Evolutionary conservation across 2,113 vertebrate genomes (phyloP).

Genomic region (Seriola rivoliana): DNA sequence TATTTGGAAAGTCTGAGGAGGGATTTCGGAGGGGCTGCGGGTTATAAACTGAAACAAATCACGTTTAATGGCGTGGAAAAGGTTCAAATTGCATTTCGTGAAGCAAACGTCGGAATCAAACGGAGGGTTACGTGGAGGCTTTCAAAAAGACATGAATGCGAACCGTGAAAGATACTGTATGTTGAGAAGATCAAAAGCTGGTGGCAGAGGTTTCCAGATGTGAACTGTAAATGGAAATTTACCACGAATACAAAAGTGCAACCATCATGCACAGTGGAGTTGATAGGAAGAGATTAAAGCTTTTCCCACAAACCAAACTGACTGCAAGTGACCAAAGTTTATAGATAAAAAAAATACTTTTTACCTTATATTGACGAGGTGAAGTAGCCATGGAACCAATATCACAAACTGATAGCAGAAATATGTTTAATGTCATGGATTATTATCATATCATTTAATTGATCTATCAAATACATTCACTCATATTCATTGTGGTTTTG

Average conservation of each 20-base stretch:
- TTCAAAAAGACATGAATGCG: not conserved
- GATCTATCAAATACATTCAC: too few relatives aligned
- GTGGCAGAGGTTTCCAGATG: not conserved
- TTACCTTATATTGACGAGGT: too few relatives aligned
- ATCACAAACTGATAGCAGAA: too few relatives aligned
- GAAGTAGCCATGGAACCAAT: too few relatives aligned
- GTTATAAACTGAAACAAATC: conserved; percentile 19
- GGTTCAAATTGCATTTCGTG: not conserved
- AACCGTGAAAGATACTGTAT: not conserved
- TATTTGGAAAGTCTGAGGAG: conserved; percentile 76
- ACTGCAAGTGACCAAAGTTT: too few relatives aligned
- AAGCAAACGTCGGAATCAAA: conserved; percentile 2
- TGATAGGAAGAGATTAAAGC: not conserved
- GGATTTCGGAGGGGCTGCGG: not conserved
- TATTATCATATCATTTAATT: too few relatives aligned
- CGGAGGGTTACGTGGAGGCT: not conserved
- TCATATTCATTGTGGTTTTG: too few relatives aligned
- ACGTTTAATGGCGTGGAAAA: conserved; percentile 27
- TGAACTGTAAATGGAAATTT: not conserved
- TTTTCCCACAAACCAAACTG: too few relatives aligned
- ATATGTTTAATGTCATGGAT: too few relatives aligned
- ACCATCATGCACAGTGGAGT: not conserved
- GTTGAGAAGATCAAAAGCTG: not conserved
- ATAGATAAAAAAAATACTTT: too few relatives aligned
- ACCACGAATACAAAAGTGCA: not conserved